Conservation (phyloP, 2,113 vertebrate genomes). For the Myiozetetes cayanensis region DNA sequence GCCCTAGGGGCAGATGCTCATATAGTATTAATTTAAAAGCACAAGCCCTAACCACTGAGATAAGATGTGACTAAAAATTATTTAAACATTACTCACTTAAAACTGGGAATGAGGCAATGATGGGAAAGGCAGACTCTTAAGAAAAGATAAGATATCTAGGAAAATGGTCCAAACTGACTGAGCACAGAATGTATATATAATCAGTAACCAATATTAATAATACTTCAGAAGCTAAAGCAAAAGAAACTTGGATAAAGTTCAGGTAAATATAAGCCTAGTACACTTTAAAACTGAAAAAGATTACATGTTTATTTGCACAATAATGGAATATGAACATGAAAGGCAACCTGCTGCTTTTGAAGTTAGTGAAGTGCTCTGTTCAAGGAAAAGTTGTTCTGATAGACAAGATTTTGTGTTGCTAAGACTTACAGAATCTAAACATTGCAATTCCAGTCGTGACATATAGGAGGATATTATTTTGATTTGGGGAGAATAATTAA, state of each 20-base stretch:
- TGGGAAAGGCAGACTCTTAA: background rate
- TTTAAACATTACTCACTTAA: slow-evolving; percentile 40
- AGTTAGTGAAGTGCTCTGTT: background rate
- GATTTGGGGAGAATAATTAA: background rate
- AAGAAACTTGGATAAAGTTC: background rate
- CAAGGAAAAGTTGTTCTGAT: background rate
- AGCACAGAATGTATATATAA: background rate
- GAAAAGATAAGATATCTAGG: background rate
- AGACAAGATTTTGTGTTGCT: background rate
- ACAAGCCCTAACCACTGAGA: background rate
- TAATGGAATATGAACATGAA: background rate
- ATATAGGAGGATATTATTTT: background rate
- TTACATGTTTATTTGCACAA: background rate
- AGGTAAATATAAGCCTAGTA: background rate
- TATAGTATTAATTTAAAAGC: slow-evolving; percentile 47
- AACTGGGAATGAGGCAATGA: slow-evolving; percentile 10
- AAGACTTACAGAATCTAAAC: background rate
- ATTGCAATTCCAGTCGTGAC: background rate
- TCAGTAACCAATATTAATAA: background rate
- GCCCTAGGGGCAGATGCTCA: background rate
- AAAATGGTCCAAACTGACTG: background rate
- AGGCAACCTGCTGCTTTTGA: background rate
- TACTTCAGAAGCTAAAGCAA: background rate
- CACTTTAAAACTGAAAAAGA: background rate
- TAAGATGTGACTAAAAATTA: slow-evolving; percentile 40